Conservation (phyloP, 2,888 invertebrate genomes). For the Drosophila neutralis region DNA sequence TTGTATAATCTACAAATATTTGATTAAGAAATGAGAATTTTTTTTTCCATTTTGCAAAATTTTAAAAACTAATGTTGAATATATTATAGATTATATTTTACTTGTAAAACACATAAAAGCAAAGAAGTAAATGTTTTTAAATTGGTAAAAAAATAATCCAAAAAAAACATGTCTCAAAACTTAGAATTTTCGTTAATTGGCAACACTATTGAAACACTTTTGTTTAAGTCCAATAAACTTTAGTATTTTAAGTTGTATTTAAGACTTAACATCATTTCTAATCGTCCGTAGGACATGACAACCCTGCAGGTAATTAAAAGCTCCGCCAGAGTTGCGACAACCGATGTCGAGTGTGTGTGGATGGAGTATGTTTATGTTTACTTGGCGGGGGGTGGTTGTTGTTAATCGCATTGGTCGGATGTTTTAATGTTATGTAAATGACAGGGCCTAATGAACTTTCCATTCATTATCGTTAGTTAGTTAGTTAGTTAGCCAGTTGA, state of each 20-base stretch:
- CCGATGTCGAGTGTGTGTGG: conserved; percentile 15
- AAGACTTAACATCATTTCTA: not conserved
- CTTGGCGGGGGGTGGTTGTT: conserved; percentile 12
- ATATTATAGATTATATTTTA: not conserved
- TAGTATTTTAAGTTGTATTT: not conserved
- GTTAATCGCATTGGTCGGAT: conserved; percentile 57
- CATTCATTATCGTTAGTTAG: conserved; percentile 80
- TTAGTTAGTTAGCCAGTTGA: conserved; percentile 18
- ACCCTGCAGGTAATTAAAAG: conserved; percentile 44
- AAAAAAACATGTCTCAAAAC: not conserved
- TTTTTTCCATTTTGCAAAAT: not conserved
- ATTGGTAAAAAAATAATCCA: not conserved
- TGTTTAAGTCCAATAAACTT: not conserved
- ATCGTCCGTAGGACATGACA: conserved; percentile 18
- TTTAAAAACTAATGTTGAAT: not conserved
- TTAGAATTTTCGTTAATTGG: not conserved
- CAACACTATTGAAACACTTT: not conserved
- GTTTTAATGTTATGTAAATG: conserved; percentile 81
- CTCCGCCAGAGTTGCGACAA: conserved; percentile 16
- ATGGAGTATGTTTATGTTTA: conserved; percentile 37
- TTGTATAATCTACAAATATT: not conserved
- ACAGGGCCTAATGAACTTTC: conserved; percentile 79
- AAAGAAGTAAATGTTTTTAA: not conserved
- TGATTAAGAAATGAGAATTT: not conserved
- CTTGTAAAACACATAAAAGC: not conserved